Percentiles rank a stretch among this genome's conserved stretches.
These are phyloP conservation scores for Trachymyrmex cornetzi DNA, from an alignment of 1,140 invertebrate species.

Conservation along the genomic window DNA sequence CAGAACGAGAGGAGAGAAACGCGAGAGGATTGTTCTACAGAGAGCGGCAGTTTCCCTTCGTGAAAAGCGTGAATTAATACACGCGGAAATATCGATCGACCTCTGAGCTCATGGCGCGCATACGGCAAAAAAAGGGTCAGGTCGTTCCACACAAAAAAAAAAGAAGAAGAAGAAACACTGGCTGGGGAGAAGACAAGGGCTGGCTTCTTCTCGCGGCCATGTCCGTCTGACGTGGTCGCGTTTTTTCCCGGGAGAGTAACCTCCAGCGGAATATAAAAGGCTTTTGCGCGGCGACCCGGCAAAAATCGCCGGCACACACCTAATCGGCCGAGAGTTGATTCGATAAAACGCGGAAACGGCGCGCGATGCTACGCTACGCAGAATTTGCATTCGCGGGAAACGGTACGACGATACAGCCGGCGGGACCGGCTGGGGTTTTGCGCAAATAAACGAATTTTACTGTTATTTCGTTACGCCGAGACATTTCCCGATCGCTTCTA, in stretches of 20 bases:
- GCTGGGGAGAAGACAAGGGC: slow-evolving; percentile 24
- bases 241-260: slow-evolving; percentile 32
- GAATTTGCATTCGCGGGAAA: slow-evolving; percentile 60
- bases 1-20: not conserved
- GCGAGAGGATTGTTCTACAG: not conserved
- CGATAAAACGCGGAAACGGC: slow-evolving; percentile 71
- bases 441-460: not conserved
- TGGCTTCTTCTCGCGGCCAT: slow-evolving; percentile 47
- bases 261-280: slow-evolving; percentile 69
- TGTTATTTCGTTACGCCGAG: not conserved
- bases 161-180: not conserved
- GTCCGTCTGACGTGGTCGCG: slow-evolving; percentile 66
- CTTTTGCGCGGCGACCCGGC: slow-evolving; percentile 71
- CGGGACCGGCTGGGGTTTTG: slow-evolving; percentile 7
- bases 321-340: slow-evolving; percentile 73
- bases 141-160: slow-evolving; percentile 1
- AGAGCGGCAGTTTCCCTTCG: not conserved
- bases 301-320: slow-evolving; percentile 68
- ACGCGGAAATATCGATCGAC: slow-evolving; percentile 53
- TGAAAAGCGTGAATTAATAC: slow-evolving; percentile 45
- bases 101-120: not conserved
- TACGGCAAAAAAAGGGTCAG: slow-evolving; percentile 10
- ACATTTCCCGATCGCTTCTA: slow-evolving; percentile 36
- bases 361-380: slow-evolving; percentile 24
- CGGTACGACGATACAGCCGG: not conserved